Evolutionary conservation across 2,797 vertebrate species (phyloP), one percentile per base, ranked within the genome.

Genomic region (Mus minutoides): DNA sequence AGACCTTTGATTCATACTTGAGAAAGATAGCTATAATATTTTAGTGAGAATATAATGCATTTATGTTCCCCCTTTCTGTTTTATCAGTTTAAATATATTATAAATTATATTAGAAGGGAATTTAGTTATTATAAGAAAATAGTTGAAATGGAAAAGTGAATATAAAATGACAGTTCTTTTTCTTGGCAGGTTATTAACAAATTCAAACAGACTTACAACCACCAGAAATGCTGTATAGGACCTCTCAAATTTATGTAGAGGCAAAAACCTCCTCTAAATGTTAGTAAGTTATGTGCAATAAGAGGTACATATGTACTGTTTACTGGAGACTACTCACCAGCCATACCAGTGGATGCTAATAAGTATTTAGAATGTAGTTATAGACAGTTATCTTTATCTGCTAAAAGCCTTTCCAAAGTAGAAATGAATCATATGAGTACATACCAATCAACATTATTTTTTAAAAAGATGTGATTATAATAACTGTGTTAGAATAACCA

Each of bases 141-240:
- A 83, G 40, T 79, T 95, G 37, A 94, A 88, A 12, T 94, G 29
- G 52, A 92, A 83, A 91, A 37, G 60, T 97, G 7, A 97, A 94
- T 90, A 10, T 91, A 94, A 77, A 88, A n/a, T 90, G 0, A 88
- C 12, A 40, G 21, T 94, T 96, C 52, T 86, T 73, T 92, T 94
- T 98, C 6, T 97, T 98, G 96, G 34, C 98, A 99, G 99, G 97
- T 98, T 99, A 95, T 97, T 99, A 98, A 99, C 99, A 95, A 99
- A 99, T 98, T 99, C 99, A 60, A 99, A 99, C 98, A 99, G 99
- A 96, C 99, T 99, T 96, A 99, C 99, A 56, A 99, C 99, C 98
- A 99, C 99, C 98, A 99, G 99, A 98, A 99, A 99, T 88, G 99
- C 99, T 37, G 99, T 99, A 46, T 99, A 99, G 99, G 99, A 99